Evolutionary conservation across 1,140 invertebrate species (phyloP).

Genomic region (Drosophila nigrodunni): DNA sequence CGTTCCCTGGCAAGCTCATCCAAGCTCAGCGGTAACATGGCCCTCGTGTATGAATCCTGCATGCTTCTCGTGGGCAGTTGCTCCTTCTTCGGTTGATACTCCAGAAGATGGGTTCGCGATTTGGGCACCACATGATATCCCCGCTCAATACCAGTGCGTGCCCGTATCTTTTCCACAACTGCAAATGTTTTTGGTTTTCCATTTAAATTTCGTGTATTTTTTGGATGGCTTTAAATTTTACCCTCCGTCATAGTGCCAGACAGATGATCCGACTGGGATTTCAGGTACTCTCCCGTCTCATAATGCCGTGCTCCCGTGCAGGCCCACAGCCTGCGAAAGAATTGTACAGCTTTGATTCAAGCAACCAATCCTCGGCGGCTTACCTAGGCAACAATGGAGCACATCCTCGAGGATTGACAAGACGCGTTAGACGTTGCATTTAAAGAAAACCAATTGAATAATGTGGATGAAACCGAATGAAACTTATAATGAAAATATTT

Average conservation of each 20-base stretch:
- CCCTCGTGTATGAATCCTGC: conserved; percentile 89
- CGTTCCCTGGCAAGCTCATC: conserved; percentile 87
- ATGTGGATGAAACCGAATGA: conserved; percentile 2
- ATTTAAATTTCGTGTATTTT: background rate
- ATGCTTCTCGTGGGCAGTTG: conserved; percentile 85
- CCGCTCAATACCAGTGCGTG: conserved; percentile 57
- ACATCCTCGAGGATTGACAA: background rate
- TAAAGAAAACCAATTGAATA: background rate
- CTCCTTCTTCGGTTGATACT: conserved; percentile 69
- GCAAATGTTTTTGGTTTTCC: background rate
- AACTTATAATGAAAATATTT: conserved; percentile 26
- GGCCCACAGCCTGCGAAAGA: background rate
- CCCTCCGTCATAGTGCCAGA: conserved; percentile 39
- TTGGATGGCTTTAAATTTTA: background rate
- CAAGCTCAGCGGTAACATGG: conserved; percentile 88
- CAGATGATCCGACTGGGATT: conserved; percentile 15
- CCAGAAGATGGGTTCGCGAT: conserved; percentile 66
- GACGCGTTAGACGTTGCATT: conserved; percentile 1
- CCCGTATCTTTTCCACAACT: conserved; percentile 60
- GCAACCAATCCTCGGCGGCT: background rate
- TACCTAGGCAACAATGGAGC: background rate
- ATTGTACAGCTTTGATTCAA: background rate
- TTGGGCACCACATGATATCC: conserved; percentile 71
- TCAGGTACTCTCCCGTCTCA: conserved; percentile 26
- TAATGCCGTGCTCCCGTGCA: conserved; percentile 6